Base-by-base conservation (phyloP, 2,888 invertebrate species). In the Pteria penguin region DNA sequence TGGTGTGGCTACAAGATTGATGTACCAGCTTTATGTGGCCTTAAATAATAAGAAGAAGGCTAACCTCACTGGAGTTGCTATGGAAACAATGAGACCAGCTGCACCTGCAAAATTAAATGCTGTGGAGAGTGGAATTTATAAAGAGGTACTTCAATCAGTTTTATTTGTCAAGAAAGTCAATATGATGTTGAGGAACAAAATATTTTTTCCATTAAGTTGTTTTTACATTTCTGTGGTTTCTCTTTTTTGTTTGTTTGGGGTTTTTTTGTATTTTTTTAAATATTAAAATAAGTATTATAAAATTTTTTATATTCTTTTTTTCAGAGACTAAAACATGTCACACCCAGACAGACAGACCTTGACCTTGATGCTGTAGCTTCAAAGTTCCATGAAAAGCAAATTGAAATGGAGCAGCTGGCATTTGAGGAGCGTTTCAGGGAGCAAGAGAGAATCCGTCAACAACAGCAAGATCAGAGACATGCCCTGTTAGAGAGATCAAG, bases 1-100 rank as follows among this genome's bases (percentile, higher is more conserved):
- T 83, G 91, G 91, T 1, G 86, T 88, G 27, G 91, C 90, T 18
- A 91, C 91, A 2, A 83, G 90, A n/a, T 84, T 92, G 18, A 84
- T 92, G 85, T 92, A 92, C 79, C 91, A 92, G 78, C 83, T 92
- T 11, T 92, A 90, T 72, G 89, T 92, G 27, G 90, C 91, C 24
- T 83, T 92, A 26, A 90, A 88, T 69, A 91, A 90, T 76, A 92
- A 92, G 81, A 88, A 89, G 79, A 92, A 91, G 72, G 86, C 89
- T 14, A 91, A 90, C 75, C 81, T 92, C 18, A 92, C 92, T 33
- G 90, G 91, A 52, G 87, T 91, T 75, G 91, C 92, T 71, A 91
- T 92, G 90, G 91, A 92, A 84, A 91, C 92, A 1, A 91, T 92
- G 88, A 86, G 90, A 36, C 90, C 92, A 18, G 88, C 91, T 29